These are phyloP conservation scores for Salmo trutta DNA, from an alignment of 2,797 vertebrate genomes.

Conservation along the genomic window DNA sequence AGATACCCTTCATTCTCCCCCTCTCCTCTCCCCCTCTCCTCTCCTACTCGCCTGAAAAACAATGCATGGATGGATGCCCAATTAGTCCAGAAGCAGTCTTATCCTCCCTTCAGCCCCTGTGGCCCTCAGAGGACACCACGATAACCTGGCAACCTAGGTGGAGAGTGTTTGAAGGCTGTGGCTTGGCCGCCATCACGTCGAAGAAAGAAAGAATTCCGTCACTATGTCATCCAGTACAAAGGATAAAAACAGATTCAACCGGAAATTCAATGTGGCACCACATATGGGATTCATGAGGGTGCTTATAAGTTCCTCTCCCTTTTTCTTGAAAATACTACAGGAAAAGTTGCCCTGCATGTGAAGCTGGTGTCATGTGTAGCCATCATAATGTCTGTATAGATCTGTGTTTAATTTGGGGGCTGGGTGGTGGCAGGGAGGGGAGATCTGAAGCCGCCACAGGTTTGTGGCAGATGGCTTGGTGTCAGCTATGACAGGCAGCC, in stretches of 20 bases:
- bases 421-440: slow-evolving; percentile 77
- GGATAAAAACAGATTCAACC: slow-evolving; percentile 83
- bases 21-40: background rate
- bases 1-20: slow-evolving; percentile 41
- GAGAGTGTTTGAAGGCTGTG: slow-evolving; percentile 81
- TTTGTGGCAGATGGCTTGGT: slow-evolving; percentile 96
- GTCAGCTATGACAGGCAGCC: slow-evolving; percentile 95
- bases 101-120: slow-evolving; percentile 77
- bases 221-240: slow-evolving; percentile 86
- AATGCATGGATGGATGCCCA: slow-evolving; percentile 75
- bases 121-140: slow-evolving; percentile 81
- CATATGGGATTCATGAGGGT: slow-evolving; percentile 93
- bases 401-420: slow-evolving; percentile 89
- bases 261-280: slow-evolving; percentile 95
- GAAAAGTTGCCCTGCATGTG: slow-evolving; percentile 83
- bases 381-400: slow-evolving; percentile 84
- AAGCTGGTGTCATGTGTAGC: slow-evolving; percentile 85
- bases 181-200: slow-evolving; percentile 80
- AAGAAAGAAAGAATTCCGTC: slow-evolving; percentile 83
- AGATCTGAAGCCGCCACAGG: slow-evolving; percentile 90
- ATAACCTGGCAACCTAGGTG: slow-evolving; percentile 86
- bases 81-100: slow-evolving; percentile 71
- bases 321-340: slow-evolving; percentile 40
- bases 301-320: slow-evolving; percentile 76
- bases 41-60: slow-evolving; percentile 64